These are phyloP conservation scores for Cercopithecus mona DNA, from an alignment of 2,113 vertebrate species.

Conservation along the genomic window DNA sequence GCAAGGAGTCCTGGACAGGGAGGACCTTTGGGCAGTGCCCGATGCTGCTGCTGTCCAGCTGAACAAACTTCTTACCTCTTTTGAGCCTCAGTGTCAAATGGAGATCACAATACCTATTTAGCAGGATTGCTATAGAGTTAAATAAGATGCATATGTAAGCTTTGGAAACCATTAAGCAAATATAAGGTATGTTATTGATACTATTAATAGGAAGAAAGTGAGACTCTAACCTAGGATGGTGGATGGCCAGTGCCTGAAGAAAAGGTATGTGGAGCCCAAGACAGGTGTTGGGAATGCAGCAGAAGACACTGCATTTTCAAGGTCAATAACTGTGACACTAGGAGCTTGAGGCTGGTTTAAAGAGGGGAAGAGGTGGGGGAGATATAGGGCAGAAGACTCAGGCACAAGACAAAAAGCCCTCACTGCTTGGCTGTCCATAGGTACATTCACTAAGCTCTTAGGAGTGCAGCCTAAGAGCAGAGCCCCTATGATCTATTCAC, in stretches of 20 bases:
- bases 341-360: background rate
- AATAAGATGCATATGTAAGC: background rate
- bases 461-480: background rate
- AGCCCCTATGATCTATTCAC: background rate
- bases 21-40: background rate
- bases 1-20: background rate
- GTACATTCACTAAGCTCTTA: accelerated
- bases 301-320: background rate
- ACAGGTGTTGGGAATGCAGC: background rate
- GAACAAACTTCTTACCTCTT: background rate
- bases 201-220: background rate
- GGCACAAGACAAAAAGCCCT: background rate
- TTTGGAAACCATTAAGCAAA: background rate
- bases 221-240: background rate
- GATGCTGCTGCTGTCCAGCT: background rate
- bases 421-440: accelerated
- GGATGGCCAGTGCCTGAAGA: background rate
- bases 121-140: background rate
- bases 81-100: background rate
- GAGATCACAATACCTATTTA: background rate
- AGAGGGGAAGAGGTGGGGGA: background rate
- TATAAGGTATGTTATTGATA: background rate
- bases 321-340: background rate
- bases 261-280: background rate
- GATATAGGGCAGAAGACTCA: background rate